Conservation (phyloP, 2,113 vertebrate species). For the Chroicocephalus ridibundus region DNA sequence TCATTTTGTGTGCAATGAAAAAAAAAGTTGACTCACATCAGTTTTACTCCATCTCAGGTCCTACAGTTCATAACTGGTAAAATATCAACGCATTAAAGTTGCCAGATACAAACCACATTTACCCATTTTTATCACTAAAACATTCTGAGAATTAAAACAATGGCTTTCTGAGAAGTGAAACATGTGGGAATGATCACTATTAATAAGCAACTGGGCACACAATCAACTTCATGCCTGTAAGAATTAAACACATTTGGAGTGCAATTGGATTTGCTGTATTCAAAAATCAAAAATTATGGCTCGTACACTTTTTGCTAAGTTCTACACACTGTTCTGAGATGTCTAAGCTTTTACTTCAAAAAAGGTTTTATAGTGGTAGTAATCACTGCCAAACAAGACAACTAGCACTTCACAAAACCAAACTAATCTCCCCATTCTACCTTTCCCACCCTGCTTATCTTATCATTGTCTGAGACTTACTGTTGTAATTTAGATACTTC, state of each 20-base stretch:
- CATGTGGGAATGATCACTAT: not conserved
- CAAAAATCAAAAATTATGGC: not conserved
- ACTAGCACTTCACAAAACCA: not conserved
- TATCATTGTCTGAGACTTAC: not conserved
- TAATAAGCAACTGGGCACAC: not conserved
- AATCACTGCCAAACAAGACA: not conserved
- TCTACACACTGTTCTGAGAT: not conserved
- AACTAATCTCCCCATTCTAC: not conserved
- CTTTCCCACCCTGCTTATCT: not conserved
- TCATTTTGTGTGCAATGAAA: not conserved
- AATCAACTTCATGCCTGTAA: not conserved
- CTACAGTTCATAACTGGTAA: not conserved
- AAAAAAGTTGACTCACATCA: not conserved
- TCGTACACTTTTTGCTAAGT: not conserved
- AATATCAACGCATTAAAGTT: not conserved
- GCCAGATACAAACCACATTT: not conserved
- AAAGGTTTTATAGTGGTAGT: not conserved
- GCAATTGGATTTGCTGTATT: not conserved
- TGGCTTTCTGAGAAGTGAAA: not conserved
- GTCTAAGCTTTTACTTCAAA: not conserved
- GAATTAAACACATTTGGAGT: not conserved
- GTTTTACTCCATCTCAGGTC: not conserved
- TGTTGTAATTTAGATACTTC: not conserved
- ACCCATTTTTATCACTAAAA: not conserved
- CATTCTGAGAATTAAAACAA: not conserved